Base-by-base conservation (phyloP, 2,797 vertebrate species). In the Dryobates pubescens region DNA sequence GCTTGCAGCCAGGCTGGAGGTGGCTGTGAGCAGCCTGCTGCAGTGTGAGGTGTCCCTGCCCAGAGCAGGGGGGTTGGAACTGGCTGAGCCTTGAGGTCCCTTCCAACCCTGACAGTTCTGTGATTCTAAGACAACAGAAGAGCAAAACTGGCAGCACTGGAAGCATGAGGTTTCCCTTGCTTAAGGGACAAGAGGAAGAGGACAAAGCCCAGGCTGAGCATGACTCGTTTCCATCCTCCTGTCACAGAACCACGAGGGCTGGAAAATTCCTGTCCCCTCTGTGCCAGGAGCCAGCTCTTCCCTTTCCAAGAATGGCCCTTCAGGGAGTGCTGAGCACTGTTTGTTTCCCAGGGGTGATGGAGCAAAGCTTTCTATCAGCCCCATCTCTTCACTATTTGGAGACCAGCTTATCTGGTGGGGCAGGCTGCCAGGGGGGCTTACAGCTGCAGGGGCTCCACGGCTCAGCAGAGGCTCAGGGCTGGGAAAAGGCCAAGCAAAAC, bases 401-500 rank as follows among this genome's bases (percentile, higher is more conserved):
- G 32, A 90, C 63, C 73, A 62, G 72, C 53, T 91, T 95, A 93
- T 96, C 94, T 96, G 87, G 34, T n/a, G 79, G 72, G 45, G 64
- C 54, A 89, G 32, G 41, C 30, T 92, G 72, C 75, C 91, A 85
- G 64, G 89, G 92, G 67, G 22, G 73, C 91, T 83, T 86, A 81
- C 68, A 87, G 81, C 59, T 83, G 76, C 79, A 88, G 86, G 91
- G 96, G 76, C 23, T 88, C 78, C 74, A 26, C 41, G 81, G 93
- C 86, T 94, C 63, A 88, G 58, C 56, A 70, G 56, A 63, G 63
- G 73, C 93, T 86, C 78, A 41, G 15, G 74, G 64, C 73, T 96
- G 95, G 94, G 79, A 83, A 87, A 83, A 81, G 19, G 26, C 91
- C 92, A 96, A 96, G 84, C 53, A 71, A 93, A 96, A 86, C 70